A percentile compares a stretch with the other conserved stretches of the same genome.
Conservation (phyloP, 2,113 vertebrate genomes). For the Nyctereutes procyonoides region DNA sequence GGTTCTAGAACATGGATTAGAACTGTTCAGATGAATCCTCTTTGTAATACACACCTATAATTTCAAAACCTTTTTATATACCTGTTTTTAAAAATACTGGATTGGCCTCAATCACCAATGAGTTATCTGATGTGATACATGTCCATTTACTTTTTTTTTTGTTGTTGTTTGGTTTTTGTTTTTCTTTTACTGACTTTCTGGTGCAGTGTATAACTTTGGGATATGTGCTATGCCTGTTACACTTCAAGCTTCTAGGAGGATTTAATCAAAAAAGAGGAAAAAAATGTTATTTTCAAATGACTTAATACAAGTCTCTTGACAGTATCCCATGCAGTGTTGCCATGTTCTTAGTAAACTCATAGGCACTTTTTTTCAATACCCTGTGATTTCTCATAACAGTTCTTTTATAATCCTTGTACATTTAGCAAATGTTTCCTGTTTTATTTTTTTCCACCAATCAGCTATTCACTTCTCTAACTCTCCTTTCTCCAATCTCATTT, state of each 20-base stretch:
- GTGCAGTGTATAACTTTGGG: neutral
- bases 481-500: neutral
- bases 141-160: neutral
- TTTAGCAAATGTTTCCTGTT: slow-evolving; percentile 1
- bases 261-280: neutral
- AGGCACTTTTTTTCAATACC: neutral
- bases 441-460: neutral
- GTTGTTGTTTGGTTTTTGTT: neutral
- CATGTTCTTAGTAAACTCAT: neutral
- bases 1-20: neutral
- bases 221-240: neutral
- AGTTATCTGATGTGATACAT: neutral
- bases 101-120: neutral
- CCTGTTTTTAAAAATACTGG: neutral
- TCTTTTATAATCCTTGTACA: neutral
- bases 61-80: neutral
- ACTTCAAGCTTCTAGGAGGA: neutral
- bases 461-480: neutral
- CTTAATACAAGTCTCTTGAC: neutral
- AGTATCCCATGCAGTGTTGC: neutral
- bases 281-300: neutral
- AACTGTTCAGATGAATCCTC: neutral
- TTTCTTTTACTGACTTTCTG: neutral
- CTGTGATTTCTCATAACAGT: neutral
- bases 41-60: neutral